Evolutionary conservation across 2,888 invertebrate species (phyloP).

Genomic region (Brachypterus glaber): DNA sequence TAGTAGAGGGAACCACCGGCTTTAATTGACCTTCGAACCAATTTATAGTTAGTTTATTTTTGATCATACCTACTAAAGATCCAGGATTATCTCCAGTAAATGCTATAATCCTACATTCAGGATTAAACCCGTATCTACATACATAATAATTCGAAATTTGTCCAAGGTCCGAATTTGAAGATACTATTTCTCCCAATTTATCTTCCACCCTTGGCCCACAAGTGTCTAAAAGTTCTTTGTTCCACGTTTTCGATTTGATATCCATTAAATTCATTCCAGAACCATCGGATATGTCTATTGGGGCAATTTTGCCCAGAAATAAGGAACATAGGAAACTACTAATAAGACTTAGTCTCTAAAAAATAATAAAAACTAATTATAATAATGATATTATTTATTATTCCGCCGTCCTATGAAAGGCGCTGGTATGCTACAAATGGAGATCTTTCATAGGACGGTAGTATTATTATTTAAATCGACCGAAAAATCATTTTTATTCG

Average conservation of each 20-base stretch:
- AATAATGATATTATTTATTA: slow-evolving; percentile 5
- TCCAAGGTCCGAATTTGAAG: slow-evolving; percentile 63
- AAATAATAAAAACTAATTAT: slow-evolving; percentile 19
- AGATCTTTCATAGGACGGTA: neutral
- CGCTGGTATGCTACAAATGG: no score
- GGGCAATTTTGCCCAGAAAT: slow-evolving; percentile 77
- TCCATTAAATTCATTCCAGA: slow-evolving; percentile 95
- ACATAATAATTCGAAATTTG: slow-evolving; percentile 70
- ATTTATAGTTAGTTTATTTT: slow-evolving; percentile 4
- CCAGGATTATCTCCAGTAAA: slow-evolving; percentile 96
- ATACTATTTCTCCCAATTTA: slow-evolving; percentile 68
- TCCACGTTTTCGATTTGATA: slow-evolving; percentile 70
- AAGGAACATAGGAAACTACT: slow-evolving; percentile 88
- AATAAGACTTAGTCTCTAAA: slow-evolving; percentile 78
- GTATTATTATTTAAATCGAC: neutral
- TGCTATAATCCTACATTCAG: slow-evolving; percentile 70
- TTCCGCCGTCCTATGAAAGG: no score
- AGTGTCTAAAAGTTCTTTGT: slow-evolving; percentile 59
- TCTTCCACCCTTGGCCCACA: slow-evolving; percentile 64
- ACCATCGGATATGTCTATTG: slow-evolving; percentile 86
- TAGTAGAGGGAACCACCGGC: no score
- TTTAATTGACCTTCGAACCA: no score
- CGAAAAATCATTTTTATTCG: no score
- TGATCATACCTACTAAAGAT: slow-evolving; percentile 62
- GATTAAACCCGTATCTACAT: slow-evolving; percentile 73